phyloP scores from a whole-genome alignment of 2,113 vertebrate genomes.

The Phylloscopus trochiloides region DNA sequence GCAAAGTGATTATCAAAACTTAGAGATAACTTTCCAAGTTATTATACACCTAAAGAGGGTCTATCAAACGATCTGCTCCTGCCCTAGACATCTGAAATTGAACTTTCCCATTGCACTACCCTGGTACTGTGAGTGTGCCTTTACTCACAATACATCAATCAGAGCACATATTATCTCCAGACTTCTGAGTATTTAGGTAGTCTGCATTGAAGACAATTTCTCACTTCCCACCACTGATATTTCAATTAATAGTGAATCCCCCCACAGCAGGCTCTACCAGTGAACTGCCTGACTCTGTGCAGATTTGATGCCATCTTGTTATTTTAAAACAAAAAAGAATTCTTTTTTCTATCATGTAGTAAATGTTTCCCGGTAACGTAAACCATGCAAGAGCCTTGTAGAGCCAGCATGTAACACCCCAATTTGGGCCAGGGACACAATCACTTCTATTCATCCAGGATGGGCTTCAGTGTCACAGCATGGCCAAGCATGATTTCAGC shows the following conservation, averaged over 20 bases:
- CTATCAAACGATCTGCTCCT: constrained; percentile 21
- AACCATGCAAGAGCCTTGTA: background rate
- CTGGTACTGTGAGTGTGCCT: background rate
- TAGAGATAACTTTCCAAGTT: constrained; percentile 51
- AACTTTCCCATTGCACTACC: background rate
- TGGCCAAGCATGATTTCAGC: background rate
- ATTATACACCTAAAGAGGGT: background rate
- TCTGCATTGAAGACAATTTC: background rate
- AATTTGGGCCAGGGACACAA: background rate
- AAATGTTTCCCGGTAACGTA: background rate
- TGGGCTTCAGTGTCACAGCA: background rate
- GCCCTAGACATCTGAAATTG: constrained; percentile 31
- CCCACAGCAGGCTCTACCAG: background rate
- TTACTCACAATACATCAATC: background rate
- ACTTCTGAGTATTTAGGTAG: background rate
- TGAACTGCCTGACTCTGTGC: background rate
- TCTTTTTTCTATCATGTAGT: background rate
- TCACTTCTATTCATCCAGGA: background rate
- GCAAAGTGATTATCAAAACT: constrained; percentile 50
- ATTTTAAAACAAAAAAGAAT: background rate
- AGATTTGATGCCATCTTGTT: background rate
- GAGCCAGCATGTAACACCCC: background rate
- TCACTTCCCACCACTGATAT: background rate
- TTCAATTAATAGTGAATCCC: background rate
- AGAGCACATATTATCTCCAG: background rate